A percentile compares a stretch with the other conserved stretches of the same genome.
These are phyloP conservation scores for Brachionus asplanchnoidis DNA, from an alignment of 1,140 invertebrate species.

Conservation along the genomic window DNA sequence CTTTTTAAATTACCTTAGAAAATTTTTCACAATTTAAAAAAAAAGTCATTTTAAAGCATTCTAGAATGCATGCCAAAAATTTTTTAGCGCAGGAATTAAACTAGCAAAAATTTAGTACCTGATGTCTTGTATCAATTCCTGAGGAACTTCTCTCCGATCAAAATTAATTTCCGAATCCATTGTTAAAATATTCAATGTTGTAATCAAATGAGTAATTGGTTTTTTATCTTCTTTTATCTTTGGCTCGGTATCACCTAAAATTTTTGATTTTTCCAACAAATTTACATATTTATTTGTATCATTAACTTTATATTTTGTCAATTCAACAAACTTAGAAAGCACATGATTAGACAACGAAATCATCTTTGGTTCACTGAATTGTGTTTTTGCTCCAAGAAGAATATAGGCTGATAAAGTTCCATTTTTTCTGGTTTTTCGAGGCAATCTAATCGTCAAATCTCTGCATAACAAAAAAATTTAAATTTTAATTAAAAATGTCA, in stretches of 20 bases:
- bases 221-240: background rate
- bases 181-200: background rate
- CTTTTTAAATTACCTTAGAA: too few species aligned
- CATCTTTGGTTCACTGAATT: background rate
- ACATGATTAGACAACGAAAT: background rate
- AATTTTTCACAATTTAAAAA: too few species aligned
- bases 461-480: background rate
- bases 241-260: background rate
- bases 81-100: too few species aligned
- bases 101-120: background rate
- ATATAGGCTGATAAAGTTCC: background rate
- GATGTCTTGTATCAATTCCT: background rate
- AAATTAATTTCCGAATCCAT: constrained; percentile 5
- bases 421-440: constrained; percentile 1
- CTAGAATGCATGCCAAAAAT: too few species aligned
- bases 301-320: background rate
- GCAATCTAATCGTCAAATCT: background rate
- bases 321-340: background rate
- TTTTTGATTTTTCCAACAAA: constrained; percentile 35
- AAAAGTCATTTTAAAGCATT: too few species aligned
- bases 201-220: constrained; percentile 33
- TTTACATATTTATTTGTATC: background rate
- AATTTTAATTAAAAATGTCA: background rate
- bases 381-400: background rate
- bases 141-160: constrained; percentile 10